Evolutionary conservation across 2,888 invertebrate species (phyloP).

Genomic region (Caenorhabditis sp.): DNA sequence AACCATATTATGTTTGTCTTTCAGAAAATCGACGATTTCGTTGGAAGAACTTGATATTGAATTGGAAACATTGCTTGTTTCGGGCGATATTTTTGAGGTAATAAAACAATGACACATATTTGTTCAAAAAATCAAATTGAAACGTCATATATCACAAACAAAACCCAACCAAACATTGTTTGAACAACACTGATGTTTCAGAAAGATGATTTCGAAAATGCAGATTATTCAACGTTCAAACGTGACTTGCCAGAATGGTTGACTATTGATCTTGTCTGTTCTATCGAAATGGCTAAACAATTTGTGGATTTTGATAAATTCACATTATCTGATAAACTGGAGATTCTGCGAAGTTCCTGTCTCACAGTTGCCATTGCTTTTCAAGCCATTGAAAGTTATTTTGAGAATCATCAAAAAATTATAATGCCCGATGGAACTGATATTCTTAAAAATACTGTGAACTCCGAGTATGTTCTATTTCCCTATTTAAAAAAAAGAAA

Average conservation of each 20-base stretch:
- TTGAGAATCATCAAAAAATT: conserved; percentile 15
- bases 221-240: conserved; percentile 10
- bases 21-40: conserved; percentile 18
- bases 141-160: too few relatives aligned
- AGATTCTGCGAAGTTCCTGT: conserved; percentile 23
- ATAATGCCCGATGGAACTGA: conserved; percentile 38
- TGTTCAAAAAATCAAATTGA: neutral
- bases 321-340: conserved; percentile 22
- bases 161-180: too few relatives aligned
- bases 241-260: conserved; percentile 33
- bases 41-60: conserved; percentile 11
- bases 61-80: conserved; percentile 7
- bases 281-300: conserved; percentile 25
- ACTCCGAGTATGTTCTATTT: conserved; percentile 6
- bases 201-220: conserved; percentile 1
- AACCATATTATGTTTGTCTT: conserved; percentile 3
- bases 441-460: conserved; percentile 8
- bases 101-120: conserved; percentile 11
- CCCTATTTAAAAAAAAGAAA: neutral
- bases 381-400: conserved; percentile 35
- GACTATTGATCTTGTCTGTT: conserved; percentile 25
- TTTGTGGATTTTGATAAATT: conserved; percentile 27
- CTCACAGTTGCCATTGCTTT: conserved; percentile 31
- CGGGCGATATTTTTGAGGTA: conserved; percentile 9
- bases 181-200: neutral